Evolutionary conservation across 2,797 vertebrate species (phyloP).

Genomic region (Rhinatrema bivittatum): DNA sequence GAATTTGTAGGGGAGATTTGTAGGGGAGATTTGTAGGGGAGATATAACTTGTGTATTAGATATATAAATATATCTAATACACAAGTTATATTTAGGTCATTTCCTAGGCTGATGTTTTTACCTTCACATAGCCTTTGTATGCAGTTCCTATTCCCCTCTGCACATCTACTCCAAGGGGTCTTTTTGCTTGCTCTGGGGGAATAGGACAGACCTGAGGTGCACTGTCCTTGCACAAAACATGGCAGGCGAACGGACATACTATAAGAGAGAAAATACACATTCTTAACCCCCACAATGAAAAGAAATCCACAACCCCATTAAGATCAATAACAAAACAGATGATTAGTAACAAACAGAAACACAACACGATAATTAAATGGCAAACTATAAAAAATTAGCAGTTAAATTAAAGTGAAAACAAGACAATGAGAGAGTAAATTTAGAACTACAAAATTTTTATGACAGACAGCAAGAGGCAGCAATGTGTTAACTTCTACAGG

Average conservation of each 20-base stretch:
- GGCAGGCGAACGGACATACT: conserved; percentile 95
- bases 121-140: conserved; percentile 93
- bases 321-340: fast-evolving
- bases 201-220: conserved; percentile 90
- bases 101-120: too few species aligned
- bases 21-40: too few species aligned
- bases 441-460: not conserved
- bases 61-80: too few species aligned
- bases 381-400: not conserved
- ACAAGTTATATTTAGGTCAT: too few species aligned
- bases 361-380: not conserved
- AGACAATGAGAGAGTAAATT: too few species aligned
- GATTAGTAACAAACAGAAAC: fast-evolving
- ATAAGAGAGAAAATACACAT: conserved; percentile 10
- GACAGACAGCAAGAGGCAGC: too few species aligned
- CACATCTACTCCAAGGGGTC: conserved; percentile 89
- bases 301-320: fast-evolving
- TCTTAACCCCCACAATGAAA: conserved; percentile 20
- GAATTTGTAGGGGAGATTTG: too few species aligned
- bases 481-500: too few species aligned
- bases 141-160: conserved; percentile 93
- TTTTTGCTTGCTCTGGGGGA: conserved; percentile 86
- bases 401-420: too few species aligned
- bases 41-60: too few species aligned
- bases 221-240: conserved; percentile 87